phyloP scores from a whole-genome alignment of 2,888 invertebrate species.

The Rotaria magnacalcarata region DNA sequence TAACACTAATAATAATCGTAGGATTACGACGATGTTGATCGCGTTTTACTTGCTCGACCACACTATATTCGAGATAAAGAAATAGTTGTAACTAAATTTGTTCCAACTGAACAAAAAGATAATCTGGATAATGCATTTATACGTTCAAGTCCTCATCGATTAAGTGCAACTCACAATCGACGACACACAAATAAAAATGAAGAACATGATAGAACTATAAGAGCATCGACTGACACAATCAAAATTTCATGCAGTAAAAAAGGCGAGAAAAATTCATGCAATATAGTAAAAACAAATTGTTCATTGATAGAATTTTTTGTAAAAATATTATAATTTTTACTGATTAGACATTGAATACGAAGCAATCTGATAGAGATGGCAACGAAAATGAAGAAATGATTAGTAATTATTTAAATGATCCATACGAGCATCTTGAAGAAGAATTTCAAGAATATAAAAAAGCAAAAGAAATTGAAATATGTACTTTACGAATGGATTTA shows the following conservation, averaged over 20 bases:
- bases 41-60: neutral
- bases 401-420: neutral
- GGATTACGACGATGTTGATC: constrained; percentile 2
- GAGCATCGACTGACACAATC: neutral
- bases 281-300: neutral
- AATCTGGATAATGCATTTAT: neutral
- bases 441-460: neutral
- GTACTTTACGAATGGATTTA: neutral
- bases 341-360: neutral
- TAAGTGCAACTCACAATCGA: neutral
- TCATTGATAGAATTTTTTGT: neutral
- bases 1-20: neutral
- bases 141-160: neutral
- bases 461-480: constrained; percentile 4
- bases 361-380: neutral
- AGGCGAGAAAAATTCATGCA: neutral
- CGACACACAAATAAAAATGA: neutral
- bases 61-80: constrained; percentile 3
- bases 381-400: neutral
- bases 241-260: neutral
- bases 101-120: neutral
- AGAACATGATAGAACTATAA: neutral
- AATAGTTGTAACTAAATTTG: neutral
- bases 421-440: neutral
- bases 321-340: neutral